Percentiles rank a stretch among this genome's conserved stretches.
These are phyloP conservation scores for Cryptocephalus moraei DNA, from an alignment of 2,888 invertebrate species.

Conservation along the genomic window DNA sequence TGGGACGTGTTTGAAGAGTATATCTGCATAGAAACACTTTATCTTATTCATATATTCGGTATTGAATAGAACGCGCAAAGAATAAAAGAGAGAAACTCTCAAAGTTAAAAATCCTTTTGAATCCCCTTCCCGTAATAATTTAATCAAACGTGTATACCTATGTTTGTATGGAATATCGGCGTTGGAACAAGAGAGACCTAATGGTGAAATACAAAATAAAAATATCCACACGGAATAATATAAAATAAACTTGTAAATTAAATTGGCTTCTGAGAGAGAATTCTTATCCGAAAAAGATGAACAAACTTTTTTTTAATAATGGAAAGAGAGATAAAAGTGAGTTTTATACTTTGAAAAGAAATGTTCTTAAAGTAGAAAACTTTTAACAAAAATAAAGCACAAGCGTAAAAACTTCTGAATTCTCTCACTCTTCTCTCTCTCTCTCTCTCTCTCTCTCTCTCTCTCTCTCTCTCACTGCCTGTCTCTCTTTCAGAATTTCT, in stretches of 20 bases:
- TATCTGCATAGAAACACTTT: too few species aligned
- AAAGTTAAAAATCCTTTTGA: conserved; percentile 8
- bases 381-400: conserved; percentile 30
- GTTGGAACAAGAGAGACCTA: conserved; percentile 6
- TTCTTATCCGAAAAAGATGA: too few species aligned
- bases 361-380: conserved; percentile 31
- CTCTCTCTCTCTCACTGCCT: too few species aligned
- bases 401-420: conserved; percentile 21
- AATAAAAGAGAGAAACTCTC: conserved; percentile 9
- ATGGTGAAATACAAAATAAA: conserved; percentile 7
- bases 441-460: too few species aligned
- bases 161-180: conserved; percentile 4
- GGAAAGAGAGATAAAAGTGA: conserved; percentile 29
- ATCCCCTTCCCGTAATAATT: conserved; percentile 8
- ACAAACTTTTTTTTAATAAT: conserved; percentile 23
- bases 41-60: too few species aligned
- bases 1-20: too few species aligned
- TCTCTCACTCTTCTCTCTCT: background rate
- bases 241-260: conserved; percentile 19
- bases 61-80: too few species aligned
- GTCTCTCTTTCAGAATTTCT: background rate
- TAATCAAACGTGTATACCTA: conserved; percentile 7
- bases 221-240: conserved; percentile 8
- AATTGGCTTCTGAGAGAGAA: conserved; percentile 9
- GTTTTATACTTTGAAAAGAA: conserved; percentile 29